Conservation (phyloP, 2,888 invertebrate species). For the Andricus quercusramuli region DNA sequence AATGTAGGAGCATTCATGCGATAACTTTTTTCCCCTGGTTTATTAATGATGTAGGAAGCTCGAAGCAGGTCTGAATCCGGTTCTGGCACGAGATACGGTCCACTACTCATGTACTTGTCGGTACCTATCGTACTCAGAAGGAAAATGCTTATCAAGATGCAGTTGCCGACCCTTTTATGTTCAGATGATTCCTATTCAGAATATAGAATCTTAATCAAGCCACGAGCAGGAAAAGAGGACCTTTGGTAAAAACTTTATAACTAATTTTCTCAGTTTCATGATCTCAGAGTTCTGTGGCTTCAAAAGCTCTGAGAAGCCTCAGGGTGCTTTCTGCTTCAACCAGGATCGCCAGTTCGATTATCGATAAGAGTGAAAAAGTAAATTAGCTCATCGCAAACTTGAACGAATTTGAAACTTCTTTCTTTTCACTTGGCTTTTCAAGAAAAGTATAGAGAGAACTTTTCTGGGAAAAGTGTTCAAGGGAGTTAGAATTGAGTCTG, state of each 20-base stretch:
- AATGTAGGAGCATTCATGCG: not conserved
- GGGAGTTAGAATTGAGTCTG: constrained; percentile 26
- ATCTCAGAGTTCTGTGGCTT: constrained; percentile 54
- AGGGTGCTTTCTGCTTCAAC: constrained; percentile 49
- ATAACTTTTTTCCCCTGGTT: not conserved
- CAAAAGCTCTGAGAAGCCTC: constrained; percentile 38
- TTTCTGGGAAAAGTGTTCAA: constrained; percentile 16
- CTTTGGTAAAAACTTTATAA: constrained; percentile 49
- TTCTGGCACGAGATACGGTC: constrained; percentile 16
- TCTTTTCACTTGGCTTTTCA: constrained; percentile 32
- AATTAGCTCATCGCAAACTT: constrained; percentile 58
- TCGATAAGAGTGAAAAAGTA: constrained; percentile 59
- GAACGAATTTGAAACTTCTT: constrained; percentile 50
- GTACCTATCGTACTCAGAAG: constrained; percentile 21
- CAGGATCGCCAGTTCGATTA: constrained; percentile 56
- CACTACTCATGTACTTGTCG: constrained; percentile 5
- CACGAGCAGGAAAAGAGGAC: constrained; percentile 52
- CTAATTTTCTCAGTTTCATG: constrained; percentile 60
- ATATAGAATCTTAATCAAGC: constrained; percentile 43
- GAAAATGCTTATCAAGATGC: constrained; percentile 35
- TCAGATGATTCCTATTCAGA: constrained; percentile 13
- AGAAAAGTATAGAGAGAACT: constrained; percentile 30
- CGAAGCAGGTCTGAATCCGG: constrained; percentile 25
- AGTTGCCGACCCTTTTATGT: constrained; percentile 15
- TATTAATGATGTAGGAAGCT: constrained; percentile 23